Base-by-base conservation (phyloP, 2,888 invertebrate species). In the Oeneis ivallda region DNA sequence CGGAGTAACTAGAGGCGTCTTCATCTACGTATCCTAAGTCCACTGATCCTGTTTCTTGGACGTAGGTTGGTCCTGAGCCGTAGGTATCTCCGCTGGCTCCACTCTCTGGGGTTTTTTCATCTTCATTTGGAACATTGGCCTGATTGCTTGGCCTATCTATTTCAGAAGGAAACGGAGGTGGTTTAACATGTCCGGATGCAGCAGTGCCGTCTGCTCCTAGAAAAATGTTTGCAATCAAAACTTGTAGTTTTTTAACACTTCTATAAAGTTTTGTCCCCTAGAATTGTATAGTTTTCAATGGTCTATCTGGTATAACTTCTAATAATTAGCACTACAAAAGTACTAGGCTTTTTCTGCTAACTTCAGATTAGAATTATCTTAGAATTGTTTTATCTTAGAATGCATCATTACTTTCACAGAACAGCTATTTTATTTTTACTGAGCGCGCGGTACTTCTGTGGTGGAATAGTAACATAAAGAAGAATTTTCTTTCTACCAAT, bases 121-220 rank as follows among this genome's bases (percentile, higher is more conserved):
- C 67, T 13, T 62, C 60, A 8, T 39, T 53, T 13, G 73, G 66
- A 41, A 57, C 59, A 26, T 54, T 60, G 11, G 62, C 64, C n/a
- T 65, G 59, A 6, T 66, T 67, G 17, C 60, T 65, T 17, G 85
- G 83, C 68, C 83, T 79, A 6, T 86, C 87, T 70, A 82, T 80
- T 13, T 90, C 89, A 60, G 81, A 76, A 43, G 86, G 82, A 74
- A 88, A 92, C 2, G 89, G 90, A 13, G 90, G 87, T 19, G 93
- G 93, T 74, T 93, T 93, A 7, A 92, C 87, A 73, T 93, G 93
- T 0, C 93, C 93, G 71, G 93, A 93, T 37, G 93, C 93, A 43
- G 93, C 93, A 6, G 93, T 92, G 39, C 91, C 93, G 68, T 92
- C 92, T 17, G 92, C 92, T 39, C 89, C 90, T 88, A 75, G 64